phyloP scores from a whole-genome alignment of 2,113 vertebrate species.

The Rostratula benghalensis region DNA sequence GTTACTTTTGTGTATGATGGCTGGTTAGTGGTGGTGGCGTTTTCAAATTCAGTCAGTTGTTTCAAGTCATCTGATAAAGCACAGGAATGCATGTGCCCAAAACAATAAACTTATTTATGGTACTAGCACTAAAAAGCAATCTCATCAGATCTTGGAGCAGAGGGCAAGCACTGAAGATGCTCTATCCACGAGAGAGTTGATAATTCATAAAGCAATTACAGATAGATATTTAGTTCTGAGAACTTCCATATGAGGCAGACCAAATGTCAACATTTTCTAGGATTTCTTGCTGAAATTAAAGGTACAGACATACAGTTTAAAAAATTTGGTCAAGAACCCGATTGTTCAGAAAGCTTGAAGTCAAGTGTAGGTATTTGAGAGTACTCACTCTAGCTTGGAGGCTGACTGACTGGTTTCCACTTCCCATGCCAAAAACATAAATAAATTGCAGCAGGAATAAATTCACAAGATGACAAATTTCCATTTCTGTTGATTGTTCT shows the following conservation, averaged over 20 bases:
- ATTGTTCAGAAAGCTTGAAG: background rate
- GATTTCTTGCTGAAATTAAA: background rate
- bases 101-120: background rate
- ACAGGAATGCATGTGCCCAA: background rate
- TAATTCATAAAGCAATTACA: background rate
- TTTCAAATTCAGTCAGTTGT: background rate
- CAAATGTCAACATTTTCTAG: background rate
- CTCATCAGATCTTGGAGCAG: background rate
- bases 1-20: background rate
- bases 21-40: background rate
- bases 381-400: background rate
- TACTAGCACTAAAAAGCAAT: background rate
- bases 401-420: background rate
- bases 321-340: background rate
- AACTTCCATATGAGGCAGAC: background rate
- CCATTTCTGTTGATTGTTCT: background rate
- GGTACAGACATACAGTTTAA: background rate
- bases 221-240: background rate
- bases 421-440: rapidly evolving
- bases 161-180: background rate
- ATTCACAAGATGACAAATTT: background rate
- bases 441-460: background rate
- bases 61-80: background rate
- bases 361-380: background rate
- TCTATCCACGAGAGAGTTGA: background rate